Evolutionary conservation across 1,140 invertebrate species (phyloP), one percentile per base, ranked within the genome.

Genomic region (Brachionus sp.): DNA sequence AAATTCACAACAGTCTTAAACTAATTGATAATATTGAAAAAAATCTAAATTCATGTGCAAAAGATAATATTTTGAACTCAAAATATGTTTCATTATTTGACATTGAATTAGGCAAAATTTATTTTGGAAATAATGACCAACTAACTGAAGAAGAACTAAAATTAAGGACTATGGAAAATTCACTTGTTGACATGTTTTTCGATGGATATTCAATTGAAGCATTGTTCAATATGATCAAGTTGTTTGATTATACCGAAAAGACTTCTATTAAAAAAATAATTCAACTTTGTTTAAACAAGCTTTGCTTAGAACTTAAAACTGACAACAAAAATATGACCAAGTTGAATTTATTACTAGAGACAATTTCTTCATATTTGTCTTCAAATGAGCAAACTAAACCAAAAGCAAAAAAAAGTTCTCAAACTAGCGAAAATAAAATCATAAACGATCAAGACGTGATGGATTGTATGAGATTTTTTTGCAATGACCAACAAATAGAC

Each of bases 391-490:
- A 5, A 3, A 19, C 2, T 23, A 44, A 44, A 23, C 7, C 3
- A 23, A 75, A 75, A 19, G 29, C 70, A 9, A 75, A 75, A 75
- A 75, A 75, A 46, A 12, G 10, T 16, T 37, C 66, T 37, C 70
- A 50, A 12, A 29, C 68, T 6, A 5, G 19, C 23, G 70, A 75
- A 35, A 25, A 1, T 19, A 75, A 29, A 46, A 75, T 75, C 44
- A 75, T 75, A 44, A 75, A 25, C 19, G 70, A 75, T 12, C 39
- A 75, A 75, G 70, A 75, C 25, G 70, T 75, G 7, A 75, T 75
- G 70, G 70, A 75, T 23, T 75, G 50, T 80, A 80, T 80, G 77
- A 80, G 62, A 80, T 39, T 37, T 37, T 57, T 80, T 57, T 80
- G 77, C 35, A 66, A 80, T 35, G 77, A 80, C 35, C 77, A 80